Percentiles rank a stretch among this genome's conserved stretches.
phyloP scores from a whole-genome alignment of 2,888 invertebrate genomes.

The Agriotes lineatus region DNA sequence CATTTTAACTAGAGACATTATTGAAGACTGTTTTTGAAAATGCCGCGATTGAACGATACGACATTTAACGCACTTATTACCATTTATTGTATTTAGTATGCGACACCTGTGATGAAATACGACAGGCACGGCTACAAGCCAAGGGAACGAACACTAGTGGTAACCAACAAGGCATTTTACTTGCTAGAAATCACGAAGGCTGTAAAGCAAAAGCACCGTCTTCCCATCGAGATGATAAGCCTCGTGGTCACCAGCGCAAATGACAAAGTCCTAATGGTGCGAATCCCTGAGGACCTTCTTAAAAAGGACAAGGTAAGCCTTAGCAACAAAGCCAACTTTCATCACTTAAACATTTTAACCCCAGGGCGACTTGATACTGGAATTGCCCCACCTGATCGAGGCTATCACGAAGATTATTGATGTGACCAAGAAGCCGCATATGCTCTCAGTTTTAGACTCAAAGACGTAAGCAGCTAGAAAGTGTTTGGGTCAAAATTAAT shows the following conservation, averaged over 20 bases:
- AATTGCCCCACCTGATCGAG: constrained; percentile 86
- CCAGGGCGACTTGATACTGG: constrained; percentile 89
- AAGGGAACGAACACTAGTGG: constrained; percentile 81
- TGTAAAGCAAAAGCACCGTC: constrained; percentile 87
- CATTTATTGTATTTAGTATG: too few species aligned
- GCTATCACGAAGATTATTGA: constrained; percentile 85
- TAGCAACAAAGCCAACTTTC: too few species aligned
- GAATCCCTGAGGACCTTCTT: constrained; percentile 81
- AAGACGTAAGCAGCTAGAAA: constrained; percentile 82
- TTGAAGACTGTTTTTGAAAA: background rate
- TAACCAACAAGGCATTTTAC: constrained; percentile 84
- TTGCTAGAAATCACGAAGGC: constrained; percentile 79
- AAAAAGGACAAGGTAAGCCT: constrained; percentile 81
- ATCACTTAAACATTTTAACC: too few species aligned
- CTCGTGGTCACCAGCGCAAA: constrained; percentile 85
- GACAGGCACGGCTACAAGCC: constrained; percentile 94
- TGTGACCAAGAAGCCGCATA: constrained; percentile 78
- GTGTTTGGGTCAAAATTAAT: too few species aligned
- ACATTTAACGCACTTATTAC: too few species aligned
- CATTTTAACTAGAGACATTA: too few species aligned
- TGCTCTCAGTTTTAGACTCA: constrained; percentile 82
- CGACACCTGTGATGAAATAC: constrained; percentile 84
- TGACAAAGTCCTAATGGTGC: constrained; percentile 83
- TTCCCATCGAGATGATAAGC: constrained; percentile 80
- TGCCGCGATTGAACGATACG: too few species aligned